Base-by-base conservation (phyloP, 2,113 vertebrate species). In the Anarhynchus alexandrinus region DNA sequence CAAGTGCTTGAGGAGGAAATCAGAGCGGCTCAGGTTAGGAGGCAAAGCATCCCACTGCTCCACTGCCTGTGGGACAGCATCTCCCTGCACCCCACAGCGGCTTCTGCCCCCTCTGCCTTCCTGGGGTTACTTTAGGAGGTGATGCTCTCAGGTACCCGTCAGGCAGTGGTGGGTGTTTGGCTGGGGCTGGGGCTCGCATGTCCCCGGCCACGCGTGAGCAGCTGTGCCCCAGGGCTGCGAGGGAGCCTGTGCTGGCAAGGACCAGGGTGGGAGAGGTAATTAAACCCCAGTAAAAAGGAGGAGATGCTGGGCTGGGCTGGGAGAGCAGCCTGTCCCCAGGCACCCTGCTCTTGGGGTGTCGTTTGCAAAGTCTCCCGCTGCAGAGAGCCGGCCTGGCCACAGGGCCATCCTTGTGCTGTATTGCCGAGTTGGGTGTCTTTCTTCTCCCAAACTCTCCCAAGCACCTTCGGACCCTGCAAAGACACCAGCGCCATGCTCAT, bases 401-500 rank as follows among this genome's bases (percentile, higher is more conserved):
- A 51, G 21, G 36, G 36, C 34, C 38, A 12, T 21, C 51, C 59
- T 58, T 17, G 7, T 69, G 43, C 49, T 85, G 32, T 18, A 32
- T 6, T 15, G 11, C 34, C 27, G 57, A 6, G 8, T 7, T 11
- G 34, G 45, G 47, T n/a, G 30, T 6, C 38, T 67, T 12, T 76
- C 42, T 69, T 82, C n/a, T 90, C n/a, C n/a, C 11, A 34, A 4
- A 49, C 27, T 13, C 25, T 47, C 38, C 25, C 25, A n/a, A 51
- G 32, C n/a, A 17, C 29, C 82, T 76, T 23, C 4, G 1, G 18
- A 69, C 13, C 26, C 38, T 20, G 26, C 42, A 47, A 42, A 69
- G 40, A 25, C 58, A 42, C 23, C 58, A 45, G 87, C 10, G 21
- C 23, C 0, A 0, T 7, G 36, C 20, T 79, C 32, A 18, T 0